Conservation (phyloP, 2,888 invertebrate genomes). For the Drosophila crucigera region DNA sequence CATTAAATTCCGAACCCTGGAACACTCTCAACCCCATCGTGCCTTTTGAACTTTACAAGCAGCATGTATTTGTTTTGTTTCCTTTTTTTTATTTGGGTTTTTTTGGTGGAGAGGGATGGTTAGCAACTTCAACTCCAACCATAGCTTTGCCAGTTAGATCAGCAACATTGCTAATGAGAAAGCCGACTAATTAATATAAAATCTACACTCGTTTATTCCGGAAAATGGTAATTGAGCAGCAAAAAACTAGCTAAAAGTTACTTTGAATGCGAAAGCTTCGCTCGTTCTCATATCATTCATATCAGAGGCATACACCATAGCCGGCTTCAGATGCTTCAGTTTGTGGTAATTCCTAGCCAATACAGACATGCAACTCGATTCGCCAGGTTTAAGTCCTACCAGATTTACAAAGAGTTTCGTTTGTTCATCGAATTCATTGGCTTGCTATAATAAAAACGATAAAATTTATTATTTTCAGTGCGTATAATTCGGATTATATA, state of each 20-base stretch:
- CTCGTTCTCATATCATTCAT: constrained; percentile 16
- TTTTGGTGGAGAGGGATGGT: neutral
- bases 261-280: constrained; percentile 16
- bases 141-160: constrained; percentile 13
- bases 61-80: constrained; percentile 8
- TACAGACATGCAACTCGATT: constrained; percentile 10
- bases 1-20: constrained; percentile 59
- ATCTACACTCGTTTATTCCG: constrained; percentile 59
- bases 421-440: neutral
- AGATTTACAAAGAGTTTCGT: constrained; percentile 30
- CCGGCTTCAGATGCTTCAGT: constrained; percentile 23
- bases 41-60: constrained; percentile 66
- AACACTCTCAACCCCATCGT: constrained; percentile 36
- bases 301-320: constrained; percentile 29
- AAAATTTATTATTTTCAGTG: neutral
- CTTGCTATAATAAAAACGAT: constrained; percentile 22
- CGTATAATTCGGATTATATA: neutral
- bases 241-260: constrained; percentile 2
- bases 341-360: neutral
- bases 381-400: neutral
- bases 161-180: constrained; percentile 57
- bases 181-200: constrained; percentile 54
- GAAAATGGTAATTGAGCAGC: constrained; percentile 66
- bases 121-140: constrained; percentile 12
- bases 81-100: neutral